These are phyloP conservation scores for Volucella inflata DNA, from an alignment of 2,888 invertebrate genomes.

Conservation along the genomic window DNA sequence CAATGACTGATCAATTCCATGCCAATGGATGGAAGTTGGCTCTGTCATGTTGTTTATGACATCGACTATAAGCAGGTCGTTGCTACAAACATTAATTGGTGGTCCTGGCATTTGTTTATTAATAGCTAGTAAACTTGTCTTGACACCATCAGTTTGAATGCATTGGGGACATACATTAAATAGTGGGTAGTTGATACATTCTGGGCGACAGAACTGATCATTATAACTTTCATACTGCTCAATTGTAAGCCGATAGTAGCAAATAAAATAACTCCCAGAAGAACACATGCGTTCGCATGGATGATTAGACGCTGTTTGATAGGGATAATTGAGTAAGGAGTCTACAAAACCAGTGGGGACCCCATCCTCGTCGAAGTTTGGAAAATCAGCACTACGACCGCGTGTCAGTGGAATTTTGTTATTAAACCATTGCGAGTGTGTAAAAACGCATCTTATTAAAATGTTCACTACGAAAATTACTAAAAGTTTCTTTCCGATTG, in stretches of 20 bases:
- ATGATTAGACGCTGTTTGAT: slow-evolving; percentile 3
- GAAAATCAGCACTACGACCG: background rate
- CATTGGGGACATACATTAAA: slow-evolving; percentile 16
- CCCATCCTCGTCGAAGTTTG: background rate
- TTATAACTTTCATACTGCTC: slow-evolving; percentile 40
- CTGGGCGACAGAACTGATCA: background rate
- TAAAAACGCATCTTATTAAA: background rate
- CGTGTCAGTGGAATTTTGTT: slow-evolving; percentile 1
- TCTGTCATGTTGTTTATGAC: slow-evolving; percentile 80
- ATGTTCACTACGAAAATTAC: background rate
- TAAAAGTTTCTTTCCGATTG: background rate
- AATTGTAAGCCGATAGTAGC: slow-evolving; percentile 40
- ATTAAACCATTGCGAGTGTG: background rate
- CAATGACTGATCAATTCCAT: slow-evolving; percentile 80
- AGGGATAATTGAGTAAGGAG: background rate
- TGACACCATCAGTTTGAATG: slow-evolving; percentile 78
- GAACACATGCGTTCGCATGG: slow-evolving; percentile 44
- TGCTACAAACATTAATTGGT: slow-evolving; percentile 80
- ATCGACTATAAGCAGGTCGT: slow-evolving; percentile 81
- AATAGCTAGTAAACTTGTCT: slow-evolving; percentile 79
- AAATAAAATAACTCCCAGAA: background rate
- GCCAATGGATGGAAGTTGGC: slow-evolving; percentile 81
- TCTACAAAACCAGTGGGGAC: slow-evolving; percentile 35
- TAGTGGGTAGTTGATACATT: slow-evolving; percentile 4
- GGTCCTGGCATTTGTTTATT: slow-evolving; percentile 81